A percentile compares a stretch with the other conserved stretches of the same genome.
Conservation (phyloP, 2,888 invertebrate genomes). For the Eudemis profundana region DNA sequence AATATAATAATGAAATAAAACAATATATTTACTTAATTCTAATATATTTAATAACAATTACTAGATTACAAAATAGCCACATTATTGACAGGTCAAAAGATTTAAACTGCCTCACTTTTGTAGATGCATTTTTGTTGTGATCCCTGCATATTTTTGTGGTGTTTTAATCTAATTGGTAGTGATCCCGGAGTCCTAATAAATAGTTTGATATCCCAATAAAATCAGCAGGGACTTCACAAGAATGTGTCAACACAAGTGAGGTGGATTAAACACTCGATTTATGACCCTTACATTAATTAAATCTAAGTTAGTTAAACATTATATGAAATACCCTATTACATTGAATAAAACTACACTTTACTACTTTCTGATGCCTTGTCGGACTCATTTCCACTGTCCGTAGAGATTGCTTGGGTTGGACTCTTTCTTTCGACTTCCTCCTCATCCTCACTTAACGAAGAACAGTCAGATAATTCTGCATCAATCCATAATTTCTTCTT, state of each 20-base stretch:
- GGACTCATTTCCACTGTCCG: constrained; percentile 78
- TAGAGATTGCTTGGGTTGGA: constrained; percentile 58
- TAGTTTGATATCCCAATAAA: too few species aligned
- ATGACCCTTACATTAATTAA: too few species aligned
- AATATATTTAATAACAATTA: constrained; percentile 12
- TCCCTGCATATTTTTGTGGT: too few species aligned
- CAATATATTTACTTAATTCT: constrained; percentile 6
- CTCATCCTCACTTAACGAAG: constrained; percentile 77
- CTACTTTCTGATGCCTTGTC: constrained; percentile 60
- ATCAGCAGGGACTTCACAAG: too few species aligned
- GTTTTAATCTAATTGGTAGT: too few species aligned
- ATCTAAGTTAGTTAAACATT: background rate
- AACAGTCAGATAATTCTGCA: constrained; percentile 80
- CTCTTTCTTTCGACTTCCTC: constrained; percentile 52
- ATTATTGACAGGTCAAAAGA: constrained; percentile 2
- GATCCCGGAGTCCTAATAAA: too few species aligned
- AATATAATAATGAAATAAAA: constrained; percentile 6
- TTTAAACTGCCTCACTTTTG: too few species aligned
- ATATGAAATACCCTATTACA: background rate
- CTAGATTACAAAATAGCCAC: background rate
- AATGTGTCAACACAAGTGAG: too few species aligned
- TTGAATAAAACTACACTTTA: constrained; percentile 50
- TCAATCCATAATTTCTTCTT: constrained; percentile 83
- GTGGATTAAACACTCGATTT: too few species aligned
- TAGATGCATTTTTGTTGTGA: too few species aligned